Evolutionary conservation across 2,113 vertebrate genomes (phyloP), one percentile per base, ranked within the genome.

Genomic region (Apodemus sylvaticus): DNA sequence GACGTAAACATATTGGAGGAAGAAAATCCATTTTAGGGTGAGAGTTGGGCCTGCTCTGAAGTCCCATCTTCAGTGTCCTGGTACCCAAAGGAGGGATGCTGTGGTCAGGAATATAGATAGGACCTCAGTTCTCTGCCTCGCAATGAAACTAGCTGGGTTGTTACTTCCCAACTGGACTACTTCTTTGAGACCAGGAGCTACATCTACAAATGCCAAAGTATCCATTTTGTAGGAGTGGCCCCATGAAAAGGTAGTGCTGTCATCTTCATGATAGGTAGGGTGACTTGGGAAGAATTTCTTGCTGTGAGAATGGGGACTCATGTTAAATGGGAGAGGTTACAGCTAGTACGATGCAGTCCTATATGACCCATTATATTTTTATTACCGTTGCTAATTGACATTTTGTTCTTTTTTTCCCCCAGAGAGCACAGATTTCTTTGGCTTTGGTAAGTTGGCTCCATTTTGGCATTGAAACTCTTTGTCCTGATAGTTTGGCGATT

Each of bases 351-450:
- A 48, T 36, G 76, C 34, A 0, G 17, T 1, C n/a, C 64, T 0
- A 26, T 87, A 26, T 9, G 36, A 11, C 39, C 1, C 14, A 39
- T 60, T 0, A 70, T 86, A 45, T 53, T 94, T 66, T 62, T 77
- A 24, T 55, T 79, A 90, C 96, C 39, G 82, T 39, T 98, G 77
- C 73, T 98, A 94, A 97, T 96, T 97, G 60, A 96, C 76, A 97
- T 89, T 98, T 97, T 98, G 77, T 98, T 95, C 76, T 97, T 98
- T 95, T 97, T 98, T 96, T 98, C 97, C 87, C 96, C 98, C 98
- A 99, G 99, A 99, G 95, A 98, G 98, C 98, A 98, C 98, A 0
- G 99, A 99, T 95, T 98, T 98, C 97, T 98, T 98, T 97, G 98
- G 98, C 73, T 98, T 98, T 97, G 98, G 99, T 99, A 99, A 98